Conservation (phyloP, 2,797 vertebrate genomes). For the Pelobates cultripes region DNA sequence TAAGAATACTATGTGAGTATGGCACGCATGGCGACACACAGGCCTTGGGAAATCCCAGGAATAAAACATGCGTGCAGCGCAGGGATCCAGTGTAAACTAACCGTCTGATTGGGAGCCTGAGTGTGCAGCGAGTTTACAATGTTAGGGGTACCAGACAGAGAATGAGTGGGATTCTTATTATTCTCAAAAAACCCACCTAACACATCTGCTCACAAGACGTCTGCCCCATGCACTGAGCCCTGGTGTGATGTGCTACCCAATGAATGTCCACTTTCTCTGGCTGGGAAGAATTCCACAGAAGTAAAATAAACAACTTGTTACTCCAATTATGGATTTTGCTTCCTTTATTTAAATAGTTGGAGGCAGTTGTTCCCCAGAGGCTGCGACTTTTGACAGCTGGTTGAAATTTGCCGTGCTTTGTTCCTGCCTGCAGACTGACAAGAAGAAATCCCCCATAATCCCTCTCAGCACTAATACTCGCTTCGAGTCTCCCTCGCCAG, state of each 20-base stretch:
- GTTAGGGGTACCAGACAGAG: not conserved
- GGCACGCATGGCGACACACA: no score
- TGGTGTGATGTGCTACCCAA: not conserved
- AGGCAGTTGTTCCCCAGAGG: constrained; percentile 32
- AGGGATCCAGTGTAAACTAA: no score
- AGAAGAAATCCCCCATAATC: not conserved
- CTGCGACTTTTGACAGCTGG: constrained; percentile 19
- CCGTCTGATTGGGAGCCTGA: no score
- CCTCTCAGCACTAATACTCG: not conserved
- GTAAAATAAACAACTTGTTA: constrained; percentile 39
- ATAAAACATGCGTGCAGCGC: no score
- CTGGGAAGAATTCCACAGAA: constrained; percentile 8
- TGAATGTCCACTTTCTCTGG: not conserved
- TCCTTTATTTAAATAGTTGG: constrained; percentile 45
- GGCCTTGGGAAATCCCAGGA: no score
- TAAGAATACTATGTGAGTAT: no score
- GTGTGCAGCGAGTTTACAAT: no score
- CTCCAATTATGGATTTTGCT: constrained; percentile 43
- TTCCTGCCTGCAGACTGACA: constrained; percentile 11
- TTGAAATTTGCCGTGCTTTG: constrained; percentile 19
- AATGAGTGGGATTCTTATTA: not conserved
- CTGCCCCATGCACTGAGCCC: not conserved
- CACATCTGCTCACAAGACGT: not conserved
- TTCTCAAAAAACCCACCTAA: not conserved
- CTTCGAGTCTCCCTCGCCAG: not conserved